These are phyloP conservation scores for Lissocephala sabroskyi DNA, from an alignment of 2,888 invertebrate genomes.

Conservation along the genomic window DNA sequence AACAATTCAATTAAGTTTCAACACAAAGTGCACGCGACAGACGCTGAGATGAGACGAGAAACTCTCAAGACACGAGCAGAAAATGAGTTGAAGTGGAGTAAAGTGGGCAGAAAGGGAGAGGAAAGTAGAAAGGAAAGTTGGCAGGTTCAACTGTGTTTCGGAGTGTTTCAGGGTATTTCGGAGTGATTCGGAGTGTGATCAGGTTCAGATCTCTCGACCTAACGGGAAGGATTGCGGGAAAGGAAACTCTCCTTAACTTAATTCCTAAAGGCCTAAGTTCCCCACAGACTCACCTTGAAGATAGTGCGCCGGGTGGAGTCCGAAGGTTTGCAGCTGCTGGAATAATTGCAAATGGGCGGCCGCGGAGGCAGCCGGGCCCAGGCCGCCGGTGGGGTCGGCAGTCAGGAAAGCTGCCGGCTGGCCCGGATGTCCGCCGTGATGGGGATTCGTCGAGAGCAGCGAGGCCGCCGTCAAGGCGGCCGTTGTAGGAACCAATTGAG, in stretches of 20 bases:
- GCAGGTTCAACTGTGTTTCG: background rate
- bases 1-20: background rate
- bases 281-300: slow-evolving; percentile 75
- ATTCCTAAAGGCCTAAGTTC: too few species aligned
- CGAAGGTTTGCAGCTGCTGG: slow-evolving; percentile 79
- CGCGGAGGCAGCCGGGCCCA: slow-evolving; percentile 73
- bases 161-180: too few species aligned
- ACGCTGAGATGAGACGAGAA: background rate
- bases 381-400: slow-evolving; percentile 73
- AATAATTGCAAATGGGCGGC: slow-evolving; percentile 77
- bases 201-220: too few species aligned
- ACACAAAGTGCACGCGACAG: background rate
- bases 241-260: too few species aligned
- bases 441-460: slow-evolving; percentile 66
- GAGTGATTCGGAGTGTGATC: too few species aligned
- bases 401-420: slow-evolving; percentile 69
- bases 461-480: slow-evolving; percentile 78
- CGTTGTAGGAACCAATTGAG: slow-evolving; percentile 72
- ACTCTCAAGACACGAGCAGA: slow-evolving; percentile 1
- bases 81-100: background rate
- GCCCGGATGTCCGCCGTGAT: slow-evolving; percentile 36
- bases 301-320: slow-evolving; percentile 76
- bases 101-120: background rate
- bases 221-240: too few species aligned
- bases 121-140: background rate